These are phyloP conservation scores for Pteria penguin DNA, from an alignment of 2,888 invertebrate genomes.

Conservation along the genomic window DNA sequence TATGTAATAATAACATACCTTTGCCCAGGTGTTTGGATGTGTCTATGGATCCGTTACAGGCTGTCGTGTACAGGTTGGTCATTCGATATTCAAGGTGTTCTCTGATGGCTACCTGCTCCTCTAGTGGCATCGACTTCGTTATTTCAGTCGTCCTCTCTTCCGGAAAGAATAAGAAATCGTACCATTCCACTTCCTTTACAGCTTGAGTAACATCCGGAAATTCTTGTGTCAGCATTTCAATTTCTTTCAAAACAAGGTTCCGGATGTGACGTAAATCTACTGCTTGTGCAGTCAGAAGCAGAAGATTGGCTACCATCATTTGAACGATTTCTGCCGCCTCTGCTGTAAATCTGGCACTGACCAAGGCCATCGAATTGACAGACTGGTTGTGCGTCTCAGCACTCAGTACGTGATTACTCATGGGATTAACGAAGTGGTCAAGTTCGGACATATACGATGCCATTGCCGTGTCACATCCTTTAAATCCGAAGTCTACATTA, in stretches of 20 bases:
- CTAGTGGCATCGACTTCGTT: background rate
- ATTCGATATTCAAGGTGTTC: background rate
- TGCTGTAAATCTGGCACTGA: constrained; percentile 48
- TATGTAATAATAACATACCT: no score
- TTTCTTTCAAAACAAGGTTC: constrained; percentile 15
- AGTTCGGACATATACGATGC: constrained; percentile 64
- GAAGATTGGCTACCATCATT: constrained; percentile 56
- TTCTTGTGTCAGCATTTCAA: background rate
- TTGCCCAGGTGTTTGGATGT: constrained; percentile 9
- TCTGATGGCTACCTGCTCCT: background rate
- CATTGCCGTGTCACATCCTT: constrained; percentile 63
- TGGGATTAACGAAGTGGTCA: constrained; percentile 55
- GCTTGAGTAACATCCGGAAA: background rate
- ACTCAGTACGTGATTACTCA: constrained; percentile 63
- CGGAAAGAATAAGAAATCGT: constrained; percentile 25
- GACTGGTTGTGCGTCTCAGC: constrained; percentile 68
- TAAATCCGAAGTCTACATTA: constrained; percentile 61
- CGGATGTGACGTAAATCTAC: constrained; percentile 33
- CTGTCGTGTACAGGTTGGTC: constrained; percentile 18
- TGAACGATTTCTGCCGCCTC: constrained; percentile 55
- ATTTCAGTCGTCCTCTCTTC: background rate
- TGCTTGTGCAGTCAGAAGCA: constrained; percentile 2
- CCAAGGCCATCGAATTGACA: constrained; percentile 63
- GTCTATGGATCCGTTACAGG: constrained; percentile 19
- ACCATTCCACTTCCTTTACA: constrained; percentile 22